Evolutionary conservation across 2,113 vertebrate species (phyloP).

Genomic region (mouse (Mus musculus)): DNA sequence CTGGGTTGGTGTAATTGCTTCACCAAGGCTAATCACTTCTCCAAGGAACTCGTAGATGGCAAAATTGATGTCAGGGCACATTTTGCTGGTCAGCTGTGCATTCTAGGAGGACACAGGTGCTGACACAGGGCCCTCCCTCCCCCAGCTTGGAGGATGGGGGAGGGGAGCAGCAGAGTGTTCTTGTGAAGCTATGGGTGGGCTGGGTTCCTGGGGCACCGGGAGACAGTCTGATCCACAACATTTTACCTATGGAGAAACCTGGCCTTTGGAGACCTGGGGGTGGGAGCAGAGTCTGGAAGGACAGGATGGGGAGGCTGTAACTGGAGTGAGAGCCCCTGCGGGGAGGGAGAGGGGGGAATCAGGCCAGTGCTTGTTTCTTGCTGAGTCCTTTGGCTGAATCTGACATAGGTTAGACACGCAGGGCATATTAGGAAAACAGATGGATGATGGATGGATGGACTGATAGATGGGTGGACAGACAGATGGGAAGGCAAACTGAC

Average conservation of each 20-base stretch:
- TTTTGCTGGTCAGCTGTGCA: not conserved
- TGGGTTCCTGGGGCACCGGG: not conserved
- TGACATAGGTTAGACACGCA: not conserved
- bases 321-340: not conserved
- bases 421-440: not conserved
- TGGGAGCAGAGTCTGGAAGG: not conserved
- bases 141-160: not conserved
- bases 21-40: not conserved
- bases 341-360: not conserved
- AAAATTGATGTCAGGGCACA: not conserved
- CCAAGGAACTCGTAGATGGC: not conserved
- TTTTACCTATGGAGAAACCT: not conserved
- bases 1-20: not conserved
- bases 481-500: not conserved
- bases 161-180: not conserved
- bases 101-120: not conserved
- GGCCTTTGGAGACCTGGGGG: not conserved
- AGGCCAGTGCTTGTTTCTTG: rapidly evolving
- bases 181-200: not conserved
- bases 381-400: no score
- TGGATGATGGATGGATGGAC: not conserved
- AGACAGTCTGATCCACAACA: not conserved
- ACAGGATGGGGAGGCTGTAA: not conserved
- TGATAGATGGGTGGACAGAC: not conserved
- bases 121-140: not conserved